Percentiles rank a stretch among this genome's conserved stretches.
These are phyloP conservation scores for Anoplophora glabripennis DNA, from an alignment of 1,140 invertebrate genomes.

Conservation along the genomic window DNA sequence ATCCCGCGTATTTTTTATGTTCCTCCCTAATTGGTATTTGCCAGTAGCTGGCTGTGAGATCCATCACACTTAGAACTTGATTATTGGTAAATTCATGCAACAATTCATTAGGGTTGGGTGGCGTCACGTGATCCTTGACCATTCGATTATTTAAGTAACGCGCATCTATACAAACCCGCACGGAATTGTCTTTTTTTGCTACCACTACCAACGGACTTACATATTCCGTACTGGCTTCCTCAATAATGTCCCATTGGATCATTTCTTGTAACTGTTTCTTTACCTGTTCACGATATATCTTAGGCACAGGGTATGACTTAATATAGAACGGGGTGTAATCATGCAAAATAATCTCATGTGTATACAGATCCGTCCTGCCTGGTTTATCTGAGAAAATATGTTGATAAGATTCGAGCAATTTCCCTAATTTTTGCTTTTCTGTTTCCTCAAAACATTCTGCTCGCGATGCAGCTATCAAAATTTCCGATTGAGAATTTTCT, in stretches of 20 bases:
- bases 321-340: neutral
- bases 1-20: neutral
- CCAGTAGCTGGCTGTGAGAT: neutral
- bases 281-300: neutral
- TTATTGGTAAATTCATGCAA: neutral
- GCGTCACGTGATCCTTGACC: neutral
- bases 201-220: neutral
- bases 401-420: neutral
- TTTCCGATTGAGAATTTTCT: neutral
- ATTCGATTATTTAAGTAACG: no score
- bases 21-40: neutral
- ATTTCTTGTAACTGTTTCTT: neutral
- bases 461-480: neutral
- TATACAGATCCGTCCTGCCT: neutral
- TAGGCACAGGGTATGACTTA: neutral
- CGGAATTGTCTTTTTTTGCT: neutral
- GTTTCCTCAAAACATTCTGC: neutral
- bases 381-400: neutral
- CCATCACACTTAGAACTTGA: neutral
- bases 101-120: neutral
- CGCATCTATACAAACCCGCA: neutral
- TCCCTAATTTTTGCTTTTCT: neutral
- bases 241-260: constrained; percentile 1
- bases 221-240: constrained; percentile 1
- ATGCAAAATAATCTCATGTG: neutral